Percentiles rank a stretch among this genome's conserved stretches.
These are phyloP conservation scores for Hemicrepidius hirtus DNA, from an alignment of 2,888 invertebrate species.

Conservation along the genomic window DNA sequence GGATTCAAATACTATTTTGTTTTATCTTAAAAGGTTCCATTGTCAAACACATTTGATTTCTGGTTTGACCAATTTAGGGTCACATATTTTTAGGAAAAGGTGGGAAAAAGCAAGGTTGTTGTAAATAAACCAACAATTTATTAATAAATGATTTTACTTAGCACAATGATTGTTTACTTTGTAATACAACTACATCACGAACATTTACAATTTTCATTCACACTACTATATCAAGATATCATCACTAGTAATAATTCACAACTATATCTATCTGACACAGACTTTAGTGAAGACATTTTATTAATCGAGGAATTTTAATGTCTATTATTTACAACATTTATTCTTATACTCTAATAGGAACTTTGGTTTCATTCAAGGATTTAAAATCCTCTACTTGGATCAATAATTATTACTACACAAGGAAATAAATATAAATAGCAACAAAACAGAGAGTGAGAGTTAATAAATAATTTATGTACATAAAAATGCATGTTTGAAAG, in stretches of 20 bases:
- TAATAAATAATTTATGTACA: constrained; percentile 28
- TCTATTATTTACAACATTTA: constrained; percentile 53
- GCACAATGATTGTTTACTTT: constrained; percentile 68
- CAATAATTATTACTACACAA: constrained; percentile 47
- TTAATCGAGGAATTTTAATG: constrained; percentile 40
- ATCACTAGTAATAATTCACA: constrained; percentile 47
- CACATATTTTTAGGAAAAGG: too few species aligned
- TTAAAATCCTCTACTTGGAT: constrained; percentile 63
- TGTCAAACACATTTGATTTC: too few species aligned
- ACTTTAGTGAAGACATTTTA: constrained; percentile 53
- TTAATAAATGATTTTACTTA: constrained; percentile 57
- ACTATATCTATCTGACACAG: constrained; percentile 60
- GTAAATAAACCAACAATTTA: constrained; percentile 32
- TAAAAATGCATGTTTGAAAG: background rate
- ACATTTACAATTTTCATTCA: constrained; percentile 69
- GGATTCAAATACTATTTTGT: too few species aligned
- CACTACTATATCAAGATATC: constrained; percentile 57
- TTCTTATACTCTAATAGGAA: constrained; percentile 74
- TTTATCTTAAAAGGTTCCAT: too few species aligned
- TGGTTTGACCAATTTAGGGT: too few species aligned
- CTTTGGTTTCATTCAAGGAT: constrained; percentile 78
- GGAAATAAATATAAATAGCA: constrained; percentile 49
- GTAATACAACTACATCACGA: constrained; percentile 70
- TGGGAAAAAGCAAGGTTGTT: background rate
- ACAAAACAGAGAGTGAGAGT: constrained; percentile 30